These are phyloP conservation scores for Melanotaenia duboulayi DNA, from an alignment of 2,113 vertebrate species.

Conservation along the genomic window DNA sequence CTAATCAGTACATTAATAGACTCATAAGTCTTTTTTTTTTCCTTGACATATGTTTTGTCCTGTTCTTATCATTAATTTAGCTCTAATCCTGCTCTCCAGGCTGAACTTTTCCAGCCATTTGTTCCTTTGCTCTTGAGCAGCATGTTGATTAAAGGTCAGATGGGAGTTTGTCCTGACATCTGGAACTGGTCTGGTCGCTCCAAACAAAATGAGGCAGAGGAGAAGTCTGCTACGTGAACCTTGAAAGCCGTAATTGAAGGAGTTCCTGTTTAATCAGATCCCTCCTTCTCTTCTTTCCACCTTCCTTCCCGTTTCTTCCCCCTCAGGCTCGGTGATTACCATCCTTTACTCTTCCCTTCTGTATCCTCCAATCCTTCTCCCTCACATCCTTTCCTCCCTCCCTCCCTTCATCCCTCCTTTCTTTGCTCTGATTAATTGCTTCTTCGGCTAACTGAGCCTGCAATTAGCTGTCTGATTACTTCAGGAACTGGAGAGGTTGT, in stretches of 20 bases:
- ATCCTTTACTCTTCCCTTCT: conserved; percentile 13
- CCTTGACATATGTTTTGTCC: neutral
- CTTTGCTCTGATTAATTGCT: conserved; percentile 66
- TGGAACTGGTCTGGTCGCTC: conserved; percentile 64
- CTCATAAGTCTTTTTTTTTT: neutral
- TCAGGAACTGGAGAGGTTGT: conserved; percentile 37
- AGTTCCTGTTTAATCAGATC: conserved; percentile 76
- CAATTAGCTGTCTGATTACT: conserved; percentile 73
- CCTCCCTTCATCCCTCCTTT: conserved; percentile 21
- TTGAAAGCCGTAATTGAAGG: conserved; percentile 66
- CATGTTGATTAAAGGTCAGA: conserved; percentile 62
- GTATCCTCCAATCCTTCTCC: conserved; percentile 12
- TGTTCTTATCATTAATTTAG: neutral
- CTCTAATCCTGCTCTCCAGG: conserved; percentile 1
- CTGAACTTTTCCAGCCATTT: neutral
- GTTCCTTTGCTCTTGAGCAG: conserved; percentile 12
- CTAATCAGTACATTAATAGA: neutral
- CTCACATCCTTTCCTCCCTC: conserved; percentile 9
- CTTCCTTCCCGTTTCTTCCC: conserved; percentile 36
- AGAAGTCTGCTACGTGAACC: conserved; percentile 66
- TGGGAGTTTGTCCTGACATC: conserved; percentile 66
- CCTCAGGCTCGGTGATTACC: conserved; percentile 56
- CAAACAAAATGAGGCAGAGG: conserved; percentile 51
- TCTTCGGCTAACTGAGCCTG: conserved; percentile 51
- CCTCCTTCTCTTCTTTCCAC: conserved; percentile 58